These are phyloP conservation scores for Ellobius talpinus DNA, from an alignment of 2,113 vertebrate species.

Conservation along the genomic window DNA sequence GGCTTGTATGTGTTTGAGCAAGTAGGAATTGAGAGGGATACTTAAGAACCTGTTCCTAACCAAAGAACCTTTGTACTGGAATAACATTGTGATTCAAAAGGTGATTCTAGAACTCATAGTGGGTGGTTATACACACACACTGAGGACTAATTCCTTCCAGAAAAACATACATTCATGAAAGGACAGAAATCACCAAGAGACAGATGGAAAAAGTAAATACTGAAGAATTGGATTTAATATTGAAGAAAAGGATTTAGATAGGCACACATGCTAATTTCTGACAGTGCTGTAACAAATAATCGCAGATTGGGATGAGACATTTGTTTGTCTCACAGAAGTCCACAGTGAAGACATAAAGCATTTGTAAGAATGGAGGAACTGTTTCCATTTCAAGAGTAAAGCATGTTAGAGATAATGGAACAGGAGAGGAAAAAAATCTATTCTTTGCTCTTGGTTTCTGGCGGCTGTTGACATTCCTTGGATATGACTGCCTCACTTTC, in stretches of 20 bases:
- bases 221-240: background rate
- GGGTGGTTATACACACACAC: background rate
- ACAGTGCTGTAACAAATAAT: background rate
- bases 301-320: background rate
- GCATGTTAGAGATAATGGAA: background rate
- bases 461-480: slow-evolving; percentile 26
- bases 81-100: background rate
- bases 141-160: background rate
- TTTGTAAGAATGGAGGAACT: background rate
- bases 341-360: background rate
- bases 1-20: background rate
- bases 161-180: background rate
- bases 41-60: background rate
- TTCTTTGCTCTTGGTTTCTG: background rate
- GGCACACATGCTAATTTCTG: background rate
- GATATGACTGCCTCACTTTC: background rate
- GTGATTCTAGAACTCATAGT: background rate
- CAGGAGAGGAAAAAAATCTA: background rate
- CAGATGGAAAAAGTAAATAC: background rate
- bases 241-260: slow-evolving; percentile 14
- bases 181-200: background rate
- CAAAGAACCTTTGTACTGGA: background rate
- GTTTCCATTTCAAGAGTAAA: background rate
- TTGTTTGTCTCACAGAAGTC: background rate
- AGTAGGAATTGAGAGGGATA: background rate